Evolutionary conservation across 2,888 invertebrate species (phyloP), one percentile per base, ranked within the genome.

Genomic region (Anoncus sp.): DNA sequence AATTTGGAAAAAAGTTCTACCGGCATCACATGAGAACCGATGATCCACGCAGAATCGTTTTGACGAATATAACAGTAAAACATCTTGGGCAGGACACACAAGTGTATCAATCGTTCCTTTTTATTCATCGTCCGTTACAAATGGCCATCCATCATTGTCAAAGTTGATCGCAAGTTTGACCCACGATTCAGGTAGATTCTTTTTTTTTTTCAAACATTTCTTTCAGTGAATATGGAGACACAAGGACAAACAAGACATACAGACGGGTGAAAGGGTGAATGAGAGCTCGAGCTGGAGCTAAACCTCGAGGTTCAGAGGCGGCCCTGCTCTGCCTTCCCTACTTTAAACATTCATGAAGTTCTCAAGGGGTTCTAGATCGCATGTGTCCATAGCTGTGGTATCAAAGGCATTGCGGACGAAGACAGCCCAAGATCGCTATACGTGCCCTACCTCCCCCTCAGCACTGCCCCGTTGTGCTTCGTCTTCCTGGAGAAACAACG

Each of bases 311-410:
- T 67, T 72, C 60, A 45, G 63, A 45, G 20, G 16, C 18, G n/a
- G n/a, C n/a, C n/a, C n/a, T n/a, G n/a, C 31, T 20, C 12, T 57
- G 43, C 63, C 67, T 72, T 55, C 74, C 72, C 85, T 86, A 85
- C 82, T 88, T 89, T 88, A 86, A 88, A 89, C 87, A 89, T 90
- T 89, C 89, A 89, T 89, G 88, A 90, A 87, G 85, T 57, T 72
- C 67, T 40, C 53, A 20, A 31, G 47, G 49, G 57, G 22, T 45
- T 63, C 38, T 35, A 27, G 49, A 10, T 10, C 24, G 31, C 27
- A 22, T 71, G 55, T 63, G 53, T 51, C 43, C 51, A 43, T 51
- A n/a, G 75, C 55, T 67, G 53, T 77, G 83, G 82, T 87, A 87
- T 89, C 90, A 88, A 89, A 90, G 89, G 85, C 86, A 86, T 84